These are phyloP conservation scores for Tanytarsus gracilentus DNA, from an alignment of 2,888 invertebrate genomes.

Conservation along the genomic window DNA sequence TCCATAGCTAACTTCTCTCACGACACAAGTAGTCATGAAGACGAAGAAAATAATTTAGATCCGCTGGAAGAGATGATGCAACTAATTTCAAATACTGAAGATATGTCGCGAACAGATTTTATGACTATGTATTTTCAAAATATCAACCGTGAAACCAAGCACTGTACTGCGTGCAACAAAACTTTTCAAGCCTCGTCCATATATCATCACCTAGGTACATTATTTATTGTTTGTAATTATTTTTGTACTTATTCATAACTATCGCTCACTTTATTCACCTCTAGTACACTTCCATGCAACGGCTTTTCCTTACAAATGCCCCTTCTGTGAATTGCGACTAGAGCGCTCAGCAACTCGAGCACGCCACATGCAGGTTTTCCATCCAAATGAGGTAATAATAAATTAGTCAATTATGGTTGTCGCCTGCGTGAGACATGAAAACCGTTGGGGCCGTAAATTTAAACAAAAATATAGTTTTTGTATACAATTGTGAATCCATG, in stretches of 20 bases:
- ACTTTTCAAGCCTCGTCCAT: neutral
- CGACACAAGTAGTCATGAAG: too few species aligned
- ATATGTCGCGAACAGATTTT: neutral
- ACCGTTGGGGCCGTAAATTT: too few species aligned
- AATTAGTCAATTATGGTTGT: too few species aligned
- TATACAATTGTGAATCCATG: too few species aligned
- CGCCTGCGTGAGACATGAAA: too few species aligned
- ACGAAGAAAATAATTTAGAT: neutral
- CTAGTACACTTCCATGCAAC: neutral
- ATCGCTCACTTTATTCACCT: too few species aligned
- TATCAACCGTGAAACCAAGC: neutral
- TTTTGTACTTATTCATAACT: too few species aligned
- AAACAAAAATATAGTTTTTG: too few species aligned
- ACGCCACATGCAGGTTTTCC: conserved; percentile 7
- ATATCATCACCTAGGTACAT: neutral
- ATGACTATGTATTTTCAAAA: neutral
- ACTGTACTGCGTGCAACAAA: neutral
- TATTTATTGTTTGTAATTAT: too few species aligned
- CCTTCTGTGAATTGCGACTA: conserved; percentile 21
- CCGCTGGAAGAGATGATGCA: conserved; percentile 6
- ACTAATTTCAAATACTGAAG: neutral
- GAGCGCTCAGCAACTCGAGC: neutral
- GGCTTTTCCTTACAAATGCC: conserved; percentile 11
- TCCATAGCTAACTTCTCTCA: too few species aligned
- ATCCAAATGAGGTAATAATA: conserved; percentile 2